Conservation (phyloP, 2,113 vertebrate genomes). For the Chelonoidis abingdonii region DNA sequence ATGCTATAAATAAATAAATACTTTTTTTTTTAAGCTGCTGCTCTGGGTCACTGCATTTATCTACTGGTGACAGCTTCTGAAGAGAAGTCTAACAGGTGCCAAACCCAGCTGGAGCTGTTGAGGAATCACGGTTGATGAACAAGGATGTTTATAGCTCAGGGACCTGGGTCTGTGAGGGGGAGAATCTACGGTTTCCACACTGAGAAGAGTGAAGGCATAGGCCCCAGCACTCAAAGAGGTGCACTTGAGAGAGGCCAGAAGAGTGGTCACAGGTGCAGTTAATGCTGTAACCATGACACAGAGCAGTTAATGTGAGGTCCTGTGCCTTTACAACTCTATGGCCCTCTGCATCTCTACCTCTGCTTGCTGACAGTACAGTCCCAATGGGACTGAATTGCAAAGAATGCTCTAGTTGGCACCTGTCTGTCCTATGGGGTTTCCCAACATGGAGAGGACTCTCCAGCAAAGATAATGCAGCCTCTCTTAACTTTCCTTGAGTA, state of each 20-base stretch:
- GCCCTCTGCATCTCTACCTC: not conserved
- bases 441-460: not conserved
- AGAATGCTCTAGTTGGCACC: not conserved
- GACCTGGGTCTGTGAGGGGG: not conserved
- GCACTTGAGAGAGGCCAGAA: not conserved
- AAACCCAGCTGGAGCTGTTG: not conserved
- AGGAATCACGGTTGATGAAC: not conserved
- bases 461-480: not conserved
- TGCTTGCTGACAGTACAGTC: not conserved
- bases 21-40: not conserved
- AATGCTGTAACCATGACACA: not conserved
- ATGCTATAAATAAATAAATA: not conserved
- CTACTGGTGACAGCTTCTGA: not conserved
- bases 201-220: not conserved
- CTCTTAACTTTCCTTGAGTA: not conserved
- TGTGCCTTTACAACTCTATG: not conserved
- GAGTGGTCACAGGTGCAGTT: not conserved
- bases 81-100: not conserved
- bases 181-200: not conserved
- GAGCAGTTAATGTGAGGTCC: not conserved
- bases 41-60: not conserved
- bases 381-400: not conserved
- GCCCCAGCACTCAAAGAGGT: not conserved
- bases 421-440: not conserved
- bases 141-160: not conserved